These are phyloP conservation scores for Zaprionus lineosus DNA, from an alignment of 2,888 invertebrate species.

Conservation along the genomic window DNA sequence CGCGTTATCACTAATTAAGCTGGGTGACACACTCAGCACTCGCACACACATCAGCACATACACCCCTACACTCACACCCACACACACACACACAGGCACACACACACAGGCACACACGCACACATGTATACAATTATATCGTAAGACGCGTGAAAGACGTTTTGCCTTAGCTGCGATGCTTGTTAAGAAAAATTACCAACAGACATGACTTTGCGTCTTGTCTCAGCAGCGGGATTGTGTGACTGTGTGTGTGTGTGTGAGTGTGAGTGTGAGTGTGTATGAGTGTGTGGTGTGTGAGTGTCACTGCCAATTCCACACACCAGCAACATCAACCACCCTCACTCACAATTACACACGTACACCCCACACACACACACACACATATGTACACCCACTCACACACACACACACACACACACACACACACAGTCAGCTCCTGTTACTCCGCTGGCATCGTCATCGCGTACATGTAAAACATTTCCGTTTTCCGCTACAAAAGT, in stretches of 20 bases:
- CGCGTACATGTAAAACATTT: constrained; percentile 73
- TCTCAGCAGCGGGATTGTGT: no score
- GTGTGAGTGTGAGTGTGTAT: constrained; percentile 7
- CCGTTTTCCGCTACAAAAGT: constrained; percentile 72
- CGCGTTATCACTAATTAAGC: constrained; percentile 57
- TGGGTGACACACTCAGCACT: constrained; percentile 6
- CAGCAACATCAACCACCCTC: background rate
- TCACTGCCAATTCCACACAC: constrained; percentile 11
- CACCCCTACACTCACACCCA: background rate
- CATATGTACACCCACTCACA: background rate
- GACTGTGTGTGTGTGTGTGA: background rate
- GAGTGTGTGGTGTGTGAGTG: background rate
- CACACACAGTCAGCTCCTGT: background rate
- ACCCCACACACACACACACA: background rate
- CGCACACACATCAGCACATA: background rate
- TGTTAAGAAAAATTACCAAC: constrained; percentile 48
- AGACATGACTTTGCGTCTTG: constrained; percentile 57
- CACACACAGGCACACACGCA: background rate
- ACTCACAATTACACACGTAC: background rate
- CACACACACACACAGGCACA: background rate
- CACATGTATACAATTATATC: background rate
- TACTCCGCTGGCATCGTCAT: constrained; percentile 1
- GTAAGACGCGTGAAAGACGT: constrained; percentile 31
- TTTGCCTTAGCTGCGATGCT: constrained; percentile 33
- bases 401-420: background rate